Conservation (phyloP, 2,888 invertebrate species). For the Agrotis segetum region DNA sequence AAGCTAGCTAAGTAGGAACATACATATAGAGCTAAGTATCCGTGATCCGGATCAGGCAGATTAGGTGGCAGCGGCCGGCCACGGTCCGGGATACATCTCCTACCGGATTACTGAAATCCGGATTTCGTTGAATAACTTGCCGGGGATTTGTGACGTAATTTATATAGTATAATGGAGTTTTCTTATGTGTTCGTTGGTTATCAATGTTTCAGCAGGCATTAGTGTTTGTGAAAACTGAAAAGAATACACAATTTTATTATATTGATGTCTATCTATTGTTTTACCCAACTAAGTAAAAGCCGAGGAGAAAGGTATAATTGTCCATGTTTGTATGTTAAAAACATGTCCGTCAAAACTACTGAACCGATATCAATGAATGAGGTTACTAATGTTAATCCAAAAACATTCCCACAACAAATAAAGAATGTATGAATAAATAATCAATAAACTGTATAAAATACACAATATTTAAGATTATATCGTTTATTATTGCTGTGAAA, state of each 20-base stretch:
- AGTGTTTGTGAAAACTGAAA: neutral
- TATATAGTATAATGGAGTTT: slow-evolving; percentile 59
- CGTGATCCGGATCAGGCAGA: slow-evolving; percentile 87
- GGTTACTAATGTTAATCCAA: slow-evolving; percentile 6
- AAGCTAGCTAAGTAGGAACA: slow-evolving; percentile 72
- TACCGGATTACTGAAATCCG: slow-evolving; percentile 87
- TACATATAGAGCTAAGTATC: slow-evolving; percentile 75
- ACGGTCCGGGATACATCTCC: slow-evolving; percentile 87
- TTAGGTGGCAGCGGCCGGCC: slow-evolving; percentile 88
- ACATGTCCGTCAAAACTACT: neutral
- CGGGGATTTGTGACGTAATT: slow-evolving; percentile 70
- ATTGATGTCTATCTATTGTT: neutral
- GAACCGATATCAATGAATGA: neutral
- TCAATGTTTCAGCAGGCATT: slow-evolving; percentile 25
- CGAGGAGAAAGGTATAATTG: neutral
- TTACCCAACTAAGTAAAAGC: neutral
- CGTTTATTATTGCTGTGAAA: slow-evolving; percentile 53
- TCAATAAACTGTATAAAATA: slow-evolving; percentile 34
- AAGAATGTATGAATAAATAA: slow-evolving; percentile 36
- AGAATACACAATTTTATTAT: neutral
- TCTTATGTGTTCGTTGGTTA: slow-evolving; percentile 41
- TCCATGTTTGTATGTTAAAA: neutral
- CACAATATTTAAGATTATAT: slow-evolving; percentile 46
- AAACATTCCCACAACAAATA: slow-evolving; percentile 8
- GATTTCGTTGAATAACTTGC: slow-evolving; percentile 88